phyloP scores from a whole-genome alignment of 2,888 invertebrate species.

The Aphidius colemani region DNA sequence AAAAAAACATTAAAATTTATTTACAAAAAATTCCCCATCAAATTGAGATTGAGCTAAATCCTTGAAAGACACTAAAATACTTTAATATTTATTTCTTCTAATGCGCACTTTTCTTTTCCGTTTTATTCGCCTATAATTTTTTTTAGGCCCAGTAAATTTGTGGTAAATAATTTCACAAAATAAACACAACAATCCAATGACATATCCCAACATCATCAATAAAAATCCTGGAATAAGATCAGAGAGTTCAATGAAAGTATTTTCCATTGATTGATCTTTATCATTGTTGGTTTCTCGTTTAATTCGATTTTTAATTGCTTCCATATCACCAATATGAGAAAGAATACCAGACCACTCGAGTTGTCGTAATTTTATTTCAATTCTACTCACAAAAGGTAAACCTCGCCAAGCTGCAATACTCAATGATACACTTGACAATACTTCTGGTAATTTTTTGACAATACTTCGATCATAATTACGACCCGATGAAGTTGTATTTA shows the following conservation, averaged over 20 bases:
- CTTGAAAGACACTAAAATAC: no score
- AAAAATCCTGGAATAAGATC: slow-evolving; percentile 44
- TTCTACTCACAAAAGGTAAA: slow-evolving; percentile 39
- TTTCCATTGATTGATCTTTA: slow-evolving; percentile 10
- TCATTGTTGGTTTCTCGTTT: slow-evolving; percentile 3
- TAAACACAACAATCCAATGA: slow-evolving; percentile 28
- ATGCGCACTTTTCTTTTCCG: no score
- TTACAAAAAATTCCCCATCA: no score
- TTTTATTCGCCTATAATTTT: no score
- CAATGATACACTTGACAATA: slow-evolving; percentile 43
- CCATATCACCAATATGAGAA: slow-evolving; percentile 31
- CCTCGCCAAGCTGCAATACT: slow-evolving; percentile 46
- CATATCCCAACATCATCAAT: slow-evolving; percentile 41
- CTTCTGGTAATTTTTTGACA: slow-evolving; percentile 42
- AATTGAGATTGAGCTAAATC: no score
- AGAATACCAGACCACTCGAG: slow-evolving; percentile 43
- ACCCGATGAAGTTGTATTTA: slow-evolving; percentile 41
- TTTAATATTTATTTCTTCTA: no score
- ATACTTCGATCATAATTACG: slow-evolving; percentile 30
- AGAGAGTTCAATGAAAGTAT: slow-evolving; percentile 25
- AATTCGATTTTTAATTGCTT: slow-evolving; percentile 1
- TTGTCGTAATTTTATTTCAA: slow-evolving; percentile 39
- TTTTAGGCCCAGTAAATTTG: no score
- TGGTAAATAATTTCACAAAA: slow-evolving; percentile 35
- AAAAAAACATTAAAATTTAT: no score